Percentiles rank a stretch among this genome's conserved stretches.
Conservation (phyloP, 2,113 vertebrate species). For the Phalacrocorax carbo region DNA sequence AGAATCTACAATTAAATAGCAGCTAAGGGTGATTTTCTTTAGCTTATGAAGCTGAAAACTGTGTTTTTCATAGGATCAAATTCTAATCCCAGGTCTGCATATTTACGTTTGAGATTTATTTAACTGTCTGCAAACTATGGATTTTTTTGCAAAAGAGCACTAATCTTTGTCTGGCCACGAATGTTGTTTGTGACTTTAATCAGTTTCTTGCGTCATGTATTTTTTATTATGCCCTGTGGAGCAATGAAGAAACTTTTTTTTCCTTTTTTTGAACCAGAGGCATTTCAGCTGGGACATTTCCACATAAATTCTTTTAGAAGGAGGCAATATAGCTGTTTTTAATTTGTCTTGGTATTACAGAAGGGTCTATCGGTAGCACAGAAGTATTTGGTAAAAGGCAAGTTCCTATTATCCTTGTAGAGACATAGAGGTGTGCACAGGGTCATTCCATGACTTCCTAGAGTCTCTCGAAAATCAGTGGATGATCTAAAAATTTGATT, state of each 20-base stretch:
- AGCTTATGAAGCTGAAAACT: not conserved
- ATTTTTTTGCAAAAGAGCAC: not conserved
- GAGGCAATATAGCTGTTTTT: not conserved
- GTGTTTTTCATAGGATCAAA: conserved; percentile 5
- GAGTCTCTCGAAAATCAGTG: not conserved
- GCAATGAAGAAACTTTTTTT: not conserved
- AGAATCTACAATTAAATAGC: not conserved
- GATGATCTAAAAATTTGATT: not conserved
- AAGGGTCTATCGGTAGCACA: not conserved
- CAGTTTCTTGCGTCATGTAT: not conserved
- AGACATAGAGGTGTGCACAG: not conserved
- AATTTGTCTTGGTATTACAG: not conserved
- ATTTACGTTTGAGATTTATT: conserved; percentile 7
- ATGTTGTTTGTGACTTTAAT: conserved; percentile 31
- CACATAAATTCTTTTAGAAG: not conserved
- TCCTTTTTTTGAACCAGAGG: not conserved
- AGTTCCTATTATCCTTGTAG: not conserved
- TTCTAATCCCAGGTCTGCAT: not conserved
- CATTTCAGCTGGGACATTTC: not conserved
- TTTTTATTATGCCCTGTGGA: conserved; percentile 9
- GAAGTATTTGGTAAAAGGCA: not conserved
- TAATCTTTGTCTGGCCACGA: not conserved
- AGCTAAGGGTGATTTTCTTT: not conserved
- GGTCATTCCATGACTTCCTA: not conserved
- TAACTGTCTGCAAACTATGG: not conserved